Base-by-base conservation (phyloP, 2,797 vertebrate species). In the Syngnathus acus region DNA sequence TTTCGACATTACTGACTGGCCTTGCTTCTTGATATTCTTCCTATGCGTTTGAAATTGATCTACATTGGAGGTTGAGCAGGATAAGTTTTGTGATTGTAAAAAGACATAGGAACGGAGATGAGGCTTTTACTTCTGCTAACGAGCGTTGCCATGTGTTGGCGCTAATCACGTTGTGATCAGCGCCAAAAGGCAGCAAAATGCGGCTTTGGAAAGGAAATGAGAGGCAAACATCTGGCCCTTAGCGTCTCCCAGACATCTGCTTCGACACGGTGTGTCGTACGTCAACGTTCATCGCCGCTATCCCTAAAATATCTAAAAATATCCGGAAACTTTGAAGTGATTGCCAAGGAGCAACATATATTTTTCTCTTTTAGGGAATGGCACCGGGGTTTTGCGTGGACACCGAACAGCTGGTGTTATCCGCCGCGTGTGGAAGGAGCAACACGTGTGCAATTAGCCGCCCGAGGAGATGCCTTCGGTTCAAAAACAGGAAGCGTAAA, bases 181-280 rank as follows among this genome's bases (percentile, higher is more conserved):
- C 82, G 83, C 77, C 67, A 84, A 71, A 72, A 77, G 76, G 62
- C 69, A 65, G 71, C 57, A 78, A 87, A 86, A 84, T 74, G 61
- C 74, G 71, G 78, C 76, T 88, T 91, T 89, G 88, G 89, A 90
- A 89, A 89, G 88, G 89, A 90, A 89, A 89, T 84, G 69, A 67
- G 72, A 13, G 69, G 62, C 67, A 86, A 86, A 78, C 90, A 91
- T 86, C 88, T 91, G 90, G 79, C 72, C 78, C 66, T 9, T 47
- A 69, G 82, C 63, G 82, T 72, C 79, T 78, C 69, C 72, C 75
- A 82, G 61, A 78, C 86, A 84, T 83, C 83, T 84, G 78, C 76
- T 74, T 79, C 69, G 70, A 69, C 62, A 11, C 5, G 63, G 57
- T 69, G 69, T 47, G 54, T 47, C 63, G 53, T 10, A 79, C 68